Evolutionary conservation across 2,888 invertebrate genomes (phyloP), one percentile per base, ranked within the genome.

Genomic region (Eumacrocentrus americanus): DNA sequence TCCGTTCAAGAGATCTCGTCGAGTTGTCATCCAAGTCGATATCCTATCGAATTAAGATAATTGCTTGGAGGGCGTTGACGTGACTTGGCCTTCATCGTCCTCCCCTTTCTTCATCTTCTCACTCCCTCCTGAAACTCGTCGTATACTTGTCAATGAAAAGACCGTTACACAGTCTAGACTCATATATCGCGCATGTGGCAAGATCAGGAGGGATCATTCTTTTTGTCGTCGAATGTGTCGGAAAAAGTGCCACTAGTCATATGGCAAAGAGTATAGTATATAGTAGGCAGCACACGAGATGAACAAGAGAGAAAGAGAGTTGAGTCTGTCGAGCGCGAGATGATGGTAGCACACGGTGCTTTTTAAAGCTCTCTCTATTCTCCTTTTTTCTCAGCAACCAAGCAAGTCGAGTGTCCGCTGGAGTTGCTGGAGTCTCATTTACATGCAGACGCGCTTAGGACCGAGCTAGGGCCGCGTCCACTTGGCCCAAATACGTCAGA

Each of bases 61-160:
- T 42, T 16, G 18, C 51, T 29, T 29, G 29, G 29, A 29, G 29
- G 29, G 29, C 29, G 29, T 29, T 29, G 29, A 29, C 29, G 29
- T 9, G 29, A 29, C 29, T 29, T 29, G 29, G 29, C 29, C 29
- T 29, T 29, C 29, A 29, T 29, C 29, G 22, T 23, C 44, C 22
- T 34, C 40, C 48, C 20, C n/a, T 12, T 25, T 7, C 44, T 2
- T 44, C 37, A 38, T 14, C 44, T 9, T 20, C 7, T 37, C 38
- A 25, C 54, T 25, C 53, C 50, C 61, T 66, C 63, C 61, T 58
- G 64, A 66, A 58, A 53, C 58, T 56, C 57, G 68, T 69, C 72
- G 71, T 70, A 72, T 72, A 70, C 67, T 70, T 72, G 73, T 73
- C 73, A 71, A 71, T 71, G 67, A 71, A 72, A 72, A 68, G 66